Base-by-base conservation (phyloP, 30 jellyfish, hydroid and myxozoan species). In the Mastigias papua region DNA sequence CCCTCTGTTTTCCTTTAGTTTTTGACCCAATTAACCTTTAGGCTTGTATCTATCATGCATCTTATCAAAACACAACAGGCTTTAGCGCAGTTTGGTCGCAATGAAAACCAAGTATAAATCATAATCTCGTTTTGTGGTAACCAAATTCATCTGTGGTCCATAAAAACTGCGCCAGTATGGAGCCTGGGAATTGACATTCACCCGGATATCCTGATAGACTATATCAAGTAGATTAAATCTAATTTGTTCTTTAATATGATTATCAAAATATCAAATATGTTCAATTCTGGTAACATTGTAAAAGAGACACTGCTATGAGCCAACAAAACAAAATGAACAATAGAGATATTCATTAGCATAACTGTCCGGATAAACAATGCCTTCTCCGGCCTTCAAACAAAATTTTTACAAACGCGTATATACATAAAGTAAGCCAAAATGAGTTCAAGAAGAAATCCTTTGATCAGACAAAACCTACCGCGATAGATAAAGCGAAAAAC, bases 161-260 rank as follows among this genome's bases (percentile, higher is more conserved):
- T 20, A 11, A n/a, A 58, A 58, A 58, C 70, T 28, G 70, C 29
- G 29, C 70, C 29, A 11, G 70, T 11, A 4, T 58, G 70, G 70
- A 58, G 70, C 25, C 70, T 3, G 21, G 26, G 70, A n/a, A 11
- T 20, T 19, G 29, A 58, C 29, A 16, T 11, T 17, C 29, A 58
- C 25, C 25, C 29, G 70, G 70, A 58, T 58, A 11, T 58, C 70
- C 70, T 58, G 70, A 9, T 58, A 23, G 21, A 28, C 26, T 5
- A 20, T 20, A 58, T 58, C 70, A 58, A 58, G 21, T 58, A 58
- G 21, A 5, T 11, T 5, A 23, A 58, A 58, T 58, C 29, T 17
- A 58, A 58, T 58, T 58, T 58, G 70, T 58, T 58, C 26, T 3
- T 58, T 58, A 58, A 58, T n/a, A n/a, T n/a, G 70, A 58, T 58